Conservation (phyloP, 2,888 invertebrate genomes). For the Drosophila nigritarsus region DNA sequence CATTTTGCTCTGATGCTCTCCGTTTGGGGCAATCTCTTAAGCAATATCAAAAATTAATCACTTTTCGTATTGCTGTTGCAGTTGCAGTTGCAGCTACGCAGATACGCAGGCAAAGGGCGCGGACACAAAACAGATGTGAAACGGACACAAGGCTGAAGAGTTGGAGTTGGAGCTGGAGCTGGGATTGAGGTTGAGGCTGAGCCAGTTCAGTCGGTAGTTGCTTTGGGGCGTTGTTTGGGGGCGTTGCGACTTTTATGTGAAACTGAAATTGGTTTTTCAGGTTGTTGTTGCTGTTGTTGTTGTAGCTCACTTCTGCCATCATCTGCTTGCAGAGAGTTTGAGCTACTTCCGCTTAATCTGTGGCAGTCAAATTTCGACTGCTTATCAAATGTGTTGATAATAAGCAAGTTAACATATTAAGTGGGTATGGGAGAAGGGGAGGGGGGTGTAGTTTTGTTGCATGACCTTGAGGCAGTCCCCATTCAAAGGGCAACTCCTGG, state of each 20-base stretch:
- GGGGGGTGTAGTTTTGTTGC: constrained; percentile 26
- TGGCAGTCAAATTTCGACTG: constrained; percentile 20
- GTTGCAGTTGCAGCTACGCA: constrained; percentile 56
- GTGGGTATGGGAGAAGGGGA: constrained; percentile 26
- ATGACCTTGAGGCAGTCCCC: constrained; percentile 50
- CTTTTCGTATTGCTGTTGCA: constrained; percentile 55
- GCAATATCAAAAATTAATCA: constrained; percentile 80
- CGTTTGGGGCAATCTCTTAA: constrained; percentile 65
- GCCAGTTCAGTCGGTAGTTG: constrained; percentile 66
- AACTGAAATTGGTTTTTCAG: constrained; percentile 74
- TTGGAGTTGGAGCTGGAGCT: neutral
- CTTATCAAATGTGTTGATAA: constrained; percentile 72
- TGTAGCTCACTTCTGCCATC: neutral
- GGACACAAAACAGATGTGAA: constrained; percentile 50
- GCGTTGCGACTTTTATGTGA: constrained; percentile 73
- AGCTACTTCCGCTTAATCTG: constrained; percentile 51
- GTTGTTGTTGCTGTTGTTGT: neutral
- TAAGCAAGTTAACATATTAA: constrained; percentile 60
- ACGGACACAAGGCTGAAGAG: constrained; percentile 23
- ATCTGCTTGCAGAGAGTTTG: neutral
- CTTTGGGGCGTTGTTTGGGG: constrained; percentile 67
- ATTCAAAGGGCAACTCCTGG: constrained; percentile 24
- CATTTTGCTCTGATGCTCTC: neutral
- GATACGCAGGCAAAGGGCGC: constrained; percentile 36
- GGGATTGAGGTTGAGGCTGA: constrained; percentile 4